Evolutionary conservation across 1,140 invertebrate genomes (phyloP), one percentile per base, ranked within the genome.

Genomic region (Ectropis grisescens): DNA sequence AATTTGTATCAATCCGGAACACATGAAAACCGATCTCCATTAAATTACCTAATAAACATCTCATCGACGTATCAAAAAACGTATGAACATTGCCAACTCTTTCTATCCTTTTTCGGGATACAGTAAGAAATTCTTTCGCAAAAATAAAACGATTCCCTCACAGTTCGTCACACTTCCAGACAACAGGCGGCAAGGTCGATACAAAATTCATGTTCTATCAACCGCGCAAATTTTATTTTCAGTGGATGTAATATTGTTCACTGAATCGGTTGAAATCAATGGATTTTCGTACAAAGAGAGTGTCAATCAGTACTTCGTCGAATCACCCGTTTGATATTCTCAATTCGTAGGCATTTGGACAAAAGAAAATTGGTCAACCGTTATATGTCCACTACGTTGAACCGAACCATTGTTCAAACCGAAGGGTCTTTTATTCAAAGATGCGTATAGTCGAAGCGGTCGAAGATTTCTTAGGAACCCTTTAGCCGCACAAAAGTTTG

Each of bases 281-380:
- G 64, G 47, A 59, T 70, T 53, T n/a, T 56, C 32, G 24, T 14
- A 25, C 39, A 44, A 51, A 64, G 65, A 68, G 52, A 58, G 41
- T 43, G 49, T 54, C 62, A 65, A 70, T 74, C 62, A 69, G 49
- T 41, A 54, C 43, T 32, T 32, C 36, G 49, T 51, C 51, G 39
- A 47, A 40, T 31, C 47, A 40, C 53, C 58, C 56, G 54, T 65
- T 74, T 68, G 62, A 69, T 66, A 69, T 72, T 72, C 61, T 35
- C 49, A 48, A 59, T 62, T 71, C 64, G 68, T 65, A 69, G 61
- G 47, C 56, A 58, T 66, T 65, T 47, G 47, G 48, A 79, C 70
- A 79, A 79, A 79, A 72, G 71, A 65, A 71, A 79, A 74, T 72
- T 76, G 71, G 71, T 76, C 60, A 76, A 72, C 64, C 74, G 69